Conservation (phyloP, 2,113 vertebrate species). For the Tychaedon coryphoeus region DNA sequence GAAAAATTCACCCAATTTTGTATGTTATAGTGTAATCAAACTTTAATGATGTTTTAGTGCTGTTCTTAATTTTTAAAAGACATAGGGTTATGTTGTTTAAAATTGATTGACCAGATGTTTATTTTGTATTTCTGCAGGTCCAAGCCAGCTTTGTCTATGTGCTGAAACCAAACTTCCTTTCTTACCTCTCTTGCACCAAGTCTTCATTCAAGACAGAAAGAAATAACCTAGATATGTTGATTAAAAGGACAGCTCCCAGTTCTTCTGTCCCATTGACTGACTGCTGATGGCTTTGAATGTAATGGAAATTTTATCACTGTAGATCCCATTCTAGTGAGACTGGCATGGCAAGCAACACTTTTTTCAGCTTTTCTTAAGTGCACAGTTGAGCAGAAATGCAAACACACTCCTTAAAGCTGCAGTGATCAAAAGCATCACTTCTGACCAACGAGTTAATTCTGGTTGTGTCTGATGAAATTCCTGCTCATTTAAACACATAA, state of each 20-base stretch:
- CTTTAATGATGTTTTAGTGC: neutral
- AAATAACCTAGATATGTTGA: neutral
- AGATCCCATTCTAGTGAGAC: neutral
- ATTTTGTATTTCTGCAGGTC: neutral
- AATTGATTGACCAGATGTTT: neutral
- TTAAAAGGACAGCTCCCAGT: neutral
- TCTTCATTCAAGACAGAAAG: neutral
- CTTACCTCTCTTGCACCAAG: neutral
- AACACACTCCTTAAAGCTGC: neutral
- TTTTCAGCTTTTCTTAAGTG: neutral
- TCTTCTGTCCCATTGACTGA: neutral
- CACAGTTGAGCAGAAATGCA: neutral
- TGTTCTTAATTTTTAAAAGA: neutral
- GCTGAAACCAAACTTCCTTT: neutral
- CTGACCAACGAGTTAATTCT: neutral
- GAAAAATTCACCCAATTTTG: neutral
- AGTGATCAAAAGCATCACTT: neutral
- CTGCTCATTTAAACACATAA: neutral
- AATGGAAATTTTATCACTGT: neutral
- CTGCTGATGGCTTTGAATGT: neutral
- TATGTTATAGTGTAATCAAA: neutral
- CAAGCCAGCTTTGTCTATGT: neutral
- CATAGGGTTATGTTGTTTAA: neutral
- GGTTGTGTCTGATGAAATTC: neutral
- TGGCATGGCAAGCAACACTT: neutral